Evolutionary conservation across 2,797 vertebrate genomes (phyloP), one percentile per base, ranked within the genome.

Genomic region (Fistularia commersonii): DNA sequence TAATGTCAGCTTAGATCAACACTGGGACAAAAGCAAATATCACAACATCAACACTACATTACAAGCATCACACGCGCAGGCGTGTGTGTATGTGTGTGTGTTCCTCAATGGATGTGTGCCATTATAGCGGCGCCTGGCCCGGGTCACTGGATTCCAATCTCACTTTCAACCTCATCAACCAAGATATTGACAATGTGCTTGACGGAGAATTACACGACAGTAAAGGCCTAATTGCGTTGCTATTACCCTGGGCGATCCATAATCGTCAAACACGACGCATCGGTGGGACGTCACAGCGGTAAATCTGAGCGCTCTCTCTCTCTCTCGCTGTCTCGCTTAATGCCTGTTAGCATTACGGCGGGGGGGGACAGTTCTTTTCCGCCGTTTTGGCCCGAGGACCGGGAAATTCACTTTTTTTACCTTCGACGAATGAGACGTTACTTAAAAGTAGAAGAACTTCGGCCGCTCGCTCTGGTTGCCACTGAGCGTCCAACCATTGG

Each of bases 161-260:
- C 76, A 66, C 78, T 84, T 80, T 87, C 77, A 70, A 82, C 84
- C 80, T 83, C 84, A 82, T 89, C 87, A 89, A 84, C 84, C 86
- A 82, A 82, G 84, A 83, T 84, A 87, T 88, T 83, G 85, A 89
- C 88, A 86, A 85, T 73, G 84, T 81, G 84, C 84, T 87, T 88
- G 85, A 82, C 72, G 60, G 85, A 88, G 88, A 91, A 87, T 89
- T 89, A 89, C 80, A 77, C 50, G 67, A 87, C 86, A 86, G 83
- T 88, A 89, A 89, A 90, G 76, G 83, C 74, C 83, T 89, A 90
- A 90, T 91, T 89, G 88, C 65, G 38, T 72, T 69, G 85, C 83
- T 82, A 84, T 89, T 89, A 89, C 86, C 82, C 76, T 36, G 72
- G 80, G 83, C 84, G 68, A 79, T 90, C 80, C 75, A 68, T 87